Evolutionary conservation across 92 coral and sea anemone species (phyloP).

Genomic region (Parazoanthus darwini): DNA sequence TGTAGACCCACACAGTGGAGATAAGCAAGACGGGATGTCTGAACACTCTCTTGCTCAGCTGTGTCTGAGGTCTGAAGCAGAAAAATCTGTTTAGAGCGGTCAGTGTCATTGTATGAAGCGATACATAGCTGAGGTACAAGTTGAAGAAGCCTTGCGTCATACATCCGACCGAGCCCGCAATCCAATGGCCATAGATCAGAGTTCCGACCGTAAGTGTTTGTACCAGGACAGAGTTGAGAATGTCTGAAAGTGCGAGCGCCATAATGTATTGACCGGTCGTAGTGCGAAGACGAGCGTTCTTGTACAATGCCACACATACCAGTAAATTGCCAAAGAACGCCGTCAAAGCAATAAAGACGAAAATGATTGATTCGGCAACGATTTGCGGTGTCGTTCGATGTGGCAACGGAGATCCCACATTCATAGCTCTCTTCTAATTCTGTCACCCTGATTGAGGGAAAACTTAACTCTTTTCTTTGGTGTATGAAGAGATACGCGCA

Average conservation of each 20-base stretch:
- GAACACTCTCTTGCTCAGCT: slow-evolving; percentile 26
- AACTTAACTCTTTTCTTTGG: not conserved
- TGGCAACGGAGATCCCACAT: slow-evolving; percentile 15
- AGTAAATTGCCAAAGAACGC: slow-evolving; percentile 38
- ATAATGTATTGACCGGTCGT: slow-evolving; percentile 24
- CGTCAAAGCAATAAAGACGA: slow-evolving; percentile 5
- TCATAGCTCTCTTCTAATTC: not conserved
- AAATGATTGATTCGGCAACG: slow-evolving; percentile 16
- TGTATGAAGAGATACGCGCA: not conserved
- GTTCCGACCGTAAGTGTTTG: slow-evolving; percentile 30
- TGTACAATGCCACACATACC: slow-evolving; percentile 31
- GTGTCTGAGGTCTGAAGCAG: not conserved
- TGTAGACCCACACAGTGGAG: slow-evolving; percentile 22
- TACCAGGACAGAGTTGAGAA: slow-evolving; percentile 24
- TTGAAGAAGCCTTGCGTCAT: slow-evolving; percentile 39
- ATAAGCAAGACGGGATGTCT: slow-evolving; percentile 9
- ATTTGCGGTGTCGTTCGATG: slow-evolving; percentile 4
- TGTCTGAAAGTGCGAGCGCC: slow-evolving; percentile 35
- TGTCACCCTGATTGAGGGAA: not conserved
- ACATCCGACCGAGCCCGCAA: slow-evolving; percentile 30
- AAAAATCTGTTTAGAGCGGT: slow-evolving; percentile 36
- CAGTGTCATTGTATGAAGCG: slow-evolving; percentile 35
- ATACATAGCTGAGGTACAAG: slow-evolving; percentile 34
- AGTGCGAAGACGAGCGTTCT: slow-evolving; percentile 10
- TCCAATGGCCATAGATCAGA: slow-evolving; percentile 28